phyloP scores from a whole-genome alignment of 2,888 invertebrate genomes.

The Thereva unica region DNA sequence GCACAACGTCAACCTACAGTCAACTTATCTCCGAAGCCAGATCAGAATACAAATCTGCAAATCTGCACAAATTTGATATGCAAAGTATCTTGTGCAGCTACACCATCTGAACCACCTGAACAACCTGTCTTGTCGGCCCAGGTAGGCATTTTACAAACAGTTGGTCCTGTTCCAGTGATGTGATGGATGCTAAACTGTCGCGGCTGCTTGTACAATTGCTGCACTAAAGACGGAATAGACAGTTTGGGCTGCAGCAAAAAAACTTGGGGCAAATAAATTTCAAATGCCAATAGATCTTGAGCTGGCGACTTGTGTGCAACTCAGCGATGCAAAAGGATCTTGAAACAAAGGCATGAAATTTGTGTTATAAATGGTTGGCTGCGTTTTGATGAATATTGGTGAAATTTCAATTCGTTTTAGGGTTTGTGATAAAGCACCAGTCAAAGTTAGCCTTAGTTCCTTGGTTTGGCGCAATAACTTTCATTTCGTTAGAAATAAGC shows the following conservation, averaged over 20 bases:
- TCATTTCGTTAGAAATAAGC: too few relatives aligned
- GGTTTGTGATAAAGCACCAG: too few relatives aligned
- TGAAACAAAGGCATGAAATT: too few relatives aligned
- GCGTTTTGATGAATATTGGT: too few relatives aligned
- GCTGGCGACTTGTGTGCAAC: too few relatives aligned
- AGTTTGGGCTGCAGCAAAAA: slow-evolving; percentile 8
- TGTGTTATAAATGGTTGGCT: too few relatives aligned
- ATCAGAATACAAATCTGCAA: slow-evolving; percentile 28
- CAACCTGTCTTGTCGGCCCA: background rate
- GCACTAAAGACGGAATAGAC: background rate
- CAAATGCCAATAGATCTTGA: slow-evolving; percentile 25
- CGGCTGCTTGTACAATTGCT: background rate
- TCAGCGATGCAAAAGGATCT: too few relatives aligned
- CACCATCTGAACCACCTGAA: slow-evolving; percentile 23
- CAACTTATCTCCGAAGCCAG: background rate
- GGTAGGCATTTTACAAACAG: slow-evolving; percentile 30
- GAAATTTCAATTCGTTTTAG: too few relatives aligned
- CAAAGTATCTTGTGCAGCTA: slow-evolving; percentile 10
- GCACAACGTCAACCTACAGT: slow-evolving; percentile 20
- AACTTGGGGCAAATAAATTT: slow-evolving; percentile 22
- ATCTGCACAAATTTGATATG: slow-evolving; percentile 31
- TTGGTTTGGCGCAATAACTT: too few relatives aligned
- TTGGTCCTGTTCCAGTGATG: slow-evolving; percentile 22
- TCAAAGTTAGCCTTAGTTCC: too few relatives aligned
- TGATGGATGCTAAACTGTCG: slow-evolving; percentile 24